Conservation (phyloP, 2,888 invertebrate genomes). For the Melieria crassipennis region DNA sequence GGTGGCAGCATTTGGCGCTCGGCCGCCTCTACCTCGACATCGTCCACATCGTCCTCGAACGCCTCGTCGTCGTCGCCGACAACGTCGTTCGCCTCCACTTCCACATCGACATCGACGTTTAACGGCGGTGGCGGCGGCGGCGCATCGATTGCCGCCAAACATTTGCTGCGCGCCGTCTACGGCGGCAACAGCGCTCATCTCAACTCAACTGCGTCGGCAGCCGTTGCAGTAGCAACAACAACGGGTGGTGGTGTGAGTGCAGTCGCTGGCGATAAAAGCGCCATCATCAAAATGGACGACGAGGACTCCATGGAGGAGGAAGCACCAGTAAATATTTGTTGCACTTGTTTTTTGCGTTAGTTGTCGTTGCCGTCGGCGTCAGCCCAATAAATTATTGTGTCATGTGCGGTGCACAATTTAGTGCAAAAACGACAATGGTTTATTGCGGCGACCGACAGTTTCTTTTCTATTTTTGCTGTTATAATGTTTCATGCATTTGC, state of each 20-base stretch:
- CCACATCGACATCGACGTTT: slow-evolving; percentile 44
- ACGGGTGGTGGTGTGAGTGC: slow-evolving; percentile 35
- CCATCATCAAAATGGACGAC: slow-evolving; percentile 45
- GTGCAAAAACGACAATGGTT: no score
- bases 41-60: slow-evolving; percentile 39
- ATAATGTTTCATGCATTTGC: no score
- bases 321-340: slow-evolving; percentile 47
- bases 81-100: slow-evolving; percentile 48
- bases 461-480: no score
- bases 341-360: no score
- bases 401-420: no score
- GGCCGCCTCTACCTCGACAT: slow-evolving; percentile 52
- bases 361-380: no score
- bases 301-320: slow-evolving; percentile 45
- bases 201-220: slow-evolving; percentile 8
- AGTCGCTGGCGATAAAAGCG: slow-evolving; percentile 40
- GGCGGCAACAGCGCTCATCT: slow-evolving; percentile 4
- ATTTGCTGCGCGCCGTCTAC: slow-evolving; percentile 20
- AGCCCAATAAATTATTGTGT: no score
- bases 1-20: slow-evolving; percentile 60
- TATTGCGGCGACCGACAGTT: no score
- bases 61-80: slow-evolving; percentile 46
- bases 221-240: slow-evolving; percentile 32
- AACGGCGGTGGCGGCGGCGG: slow-evolving; percentile 38
- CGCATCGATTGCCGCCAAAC: slow-evolving; percentile 32